A percentile compares a stretch with the other conserved stretches of the same genome.
These are phyloP conservation scores for Nyctibius grandis DNA, from an alignment of 2,797 vertebrate genomes.

Conservation along the genomic window DNA sequence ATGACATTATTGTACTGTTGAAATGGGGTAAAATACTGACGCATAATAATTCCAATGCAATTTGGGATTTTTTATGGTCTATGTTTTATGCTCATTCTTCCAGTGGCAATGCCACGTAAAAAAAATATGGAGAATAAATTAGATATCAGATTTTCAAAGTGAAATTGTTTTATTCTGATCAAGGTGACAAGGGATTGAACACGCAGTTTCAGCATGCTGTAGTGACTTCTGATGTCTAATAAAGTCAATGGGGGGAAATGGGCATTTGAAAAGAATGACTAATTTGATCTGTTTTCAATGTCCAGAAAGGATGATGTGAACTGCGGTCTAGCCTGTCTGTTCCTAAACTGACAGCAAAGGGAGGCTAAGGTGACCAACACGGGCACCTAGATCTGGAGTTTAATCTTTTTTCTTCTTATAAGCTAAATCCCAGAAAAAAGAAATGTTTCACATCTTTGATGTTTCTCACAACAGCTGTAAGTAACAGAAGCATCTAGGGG, in stretches of 20 bases:
- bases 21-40: not conserved
- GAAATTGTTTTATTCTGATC: not conserved
- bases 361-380: not conserved
- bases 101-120: fast-evolving
- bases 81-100: not conserved
- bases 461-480: not conserved
- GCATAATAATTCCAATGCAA: not conserved
- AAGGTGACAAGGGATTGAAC: not conserved
- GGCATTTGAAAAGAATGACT: not conserved
- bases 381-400: not conserved
- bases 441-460: not conserved
- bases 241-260: not conserved
- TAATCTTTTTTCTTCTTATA: not conserved
- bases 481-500: not conserved
- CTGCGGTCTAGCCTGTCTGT: not conserved
- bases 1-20: not conserved
- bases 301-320: not conserved
- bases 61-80: not conserved
- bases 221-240: not conserved
- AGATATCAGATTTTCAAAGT: not conserved
- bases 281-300: not conserved
- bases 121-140: not conserved
- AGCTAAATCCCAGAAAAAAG: not conserved
- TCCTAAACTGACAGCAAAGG: not conserved
- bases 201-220: not conserved